Base-by-base conservation (phyloP, 2,797 vertebrate species). In the Holocentrus rufus region DNA sequence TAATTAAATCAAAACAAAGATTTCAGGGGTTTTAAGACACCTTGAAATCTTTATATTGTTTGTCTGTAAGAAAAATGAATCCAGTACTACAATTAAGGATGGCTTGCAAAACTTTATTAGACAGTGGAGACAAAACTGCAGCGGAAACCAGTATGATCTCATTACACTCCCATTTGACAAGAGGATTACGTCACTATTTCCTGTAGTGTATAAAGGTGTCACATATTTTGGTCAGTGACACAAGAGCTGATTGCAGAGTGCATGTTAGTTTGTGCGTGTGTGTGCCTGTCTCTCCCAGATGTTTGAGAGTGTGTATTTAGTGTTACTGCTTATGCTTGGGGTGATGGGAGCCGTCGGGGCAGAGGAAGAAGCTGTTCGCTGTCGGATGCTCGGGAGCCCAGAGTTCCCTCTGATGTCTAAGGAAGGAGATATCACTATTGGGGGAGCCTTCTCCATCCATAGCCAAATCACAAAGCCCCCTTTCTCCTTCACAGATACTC, bases 361-460 rank as follows among this genome's bases (percentile, higher is more conserved):
- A 66, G 70, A 75, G 34, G 88, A 85, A 18, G 84, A 88, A 25
- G 4, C 44, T 18, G 25, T 0, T 10, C 47, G 71, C 22, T 95
- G 94, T 79, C 66, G 85, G 57, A 88, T 90, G 54, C 67, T 92
- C 52, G 92, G 92, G 5, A 86, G 58, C 2, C 83, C 88, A 39
- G 89, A 91, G 53, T 79, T 81, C 47, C 89, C 93, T 68, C 53
- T 92, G 49, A 85, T 94, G 72, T 92, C 88, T 46, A 90, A 91
- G 76, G 80, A 89, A 13, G 93, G 94, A 8, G 87, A 93, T 56
- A 61, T 94, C 17, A 89, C 63, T 52, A 91, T 95, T 69, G 94
- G 94, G 73, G 94, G 90, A 64, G 88, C 90, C 56, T 94, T 94
- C 86, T 92, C 91, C 36, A 90, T 95, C 53, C 92, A 94, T 25